phyloP scores from a whole-genome alignment of 64 coral and sea anemone genomes.

The Stylophora pistillata region DNA sequence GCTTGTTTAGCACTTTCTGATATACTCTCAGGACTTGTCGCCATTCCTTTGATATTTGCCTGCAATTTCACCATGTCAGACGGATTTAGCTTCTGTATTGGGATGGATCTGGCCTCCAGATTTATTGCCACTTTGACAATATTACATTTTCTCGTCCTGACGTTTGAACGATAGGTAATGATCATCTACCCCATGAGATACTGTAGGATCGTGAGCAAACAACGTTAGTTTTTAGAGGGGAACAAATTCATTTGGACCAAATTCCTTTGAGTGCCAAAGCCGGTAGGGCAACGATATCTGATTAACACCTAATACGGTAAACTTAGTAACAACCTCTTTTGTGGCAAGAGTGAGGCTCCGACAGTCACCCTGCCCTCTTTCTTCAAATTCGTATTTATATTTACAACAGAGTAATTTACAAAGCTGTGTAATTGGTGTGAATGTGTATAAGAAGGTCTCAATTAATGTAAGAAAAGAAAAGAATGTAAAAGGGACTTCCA shows the following conservation, averaged over 20 bases:
- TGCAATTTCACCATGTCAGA: constrained; percentile 8
- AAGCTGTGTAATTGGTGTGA: too few species aligned
- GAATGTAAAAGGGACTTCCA: too few species aligned
- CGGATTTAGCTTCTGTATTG: constrained; percentile 33
- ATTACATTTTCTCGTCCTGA: constrained; percentile 65
- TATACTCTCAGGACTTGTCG: constrained; percentile 45
- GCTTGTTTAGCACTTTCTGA: too few species aligned
- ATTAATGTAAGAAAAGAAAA: too few species aligned
- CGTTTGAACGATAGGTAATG: constrained; percentile 74
- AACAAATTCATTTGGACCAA: not conserved
- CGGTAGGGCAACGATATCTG: not conserved
- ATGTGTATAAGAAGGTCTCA: too few species aligned
- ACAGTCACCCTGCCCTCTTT: too few species aligned
- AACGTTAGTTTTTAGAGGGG: not conserved
- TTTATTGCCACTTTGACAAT: constrained; percentile 78
- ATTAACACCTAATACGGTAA: not conserved
- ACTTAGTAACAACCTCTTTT: not conserved
- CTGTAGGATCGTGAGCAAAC: constrained; percentile 39
- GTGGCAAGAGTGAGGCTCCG: too few species aligned
- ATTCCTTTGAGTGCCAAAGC: not conserved
- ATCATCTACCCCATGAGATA: constrained; percentile 82
- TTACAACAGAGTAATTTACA: too few species aligned
- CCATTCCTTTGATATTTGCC: constrained; percentile 63
- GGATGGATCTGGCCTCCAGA: constrained; percentile 61
- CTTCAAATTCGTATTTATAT: too few species aligned